phyloP scores from a whole-genome alignment of 2,113 vertebrate genomes.

The Lepidothrix coronata region DNA sequence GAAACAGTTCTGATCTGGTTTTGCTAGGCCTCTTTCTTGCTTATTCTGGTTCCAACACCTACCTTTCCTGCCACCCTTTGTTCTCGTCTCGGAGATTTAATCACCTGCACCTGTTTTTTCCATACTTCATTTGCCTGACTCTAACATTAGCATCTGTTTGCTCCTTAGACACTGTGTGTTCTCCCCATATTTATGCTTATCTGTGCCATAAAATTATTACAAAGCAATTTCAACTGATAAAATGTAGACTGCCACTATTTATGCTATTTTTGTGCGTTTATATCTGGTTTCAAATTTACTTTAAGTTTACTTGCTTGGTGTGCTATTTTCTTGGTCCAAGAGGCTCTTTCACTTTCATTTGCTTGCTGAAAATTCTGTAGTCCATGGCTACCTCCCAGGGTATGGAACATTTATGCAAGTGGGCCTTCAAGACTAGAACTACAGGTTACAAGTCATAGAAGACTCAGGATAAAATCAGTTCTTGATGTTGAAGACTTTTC shows the following conservation, averaged over 20 bases:
- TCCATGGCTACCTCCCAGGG: background rate
- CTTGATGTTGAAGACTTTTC: background rate
- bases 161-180: background rate
- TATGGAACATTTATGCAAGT: background rate
- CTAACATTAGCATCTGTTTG: background rate
- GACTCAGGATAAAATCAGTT: background rate
- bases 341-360: background rate
- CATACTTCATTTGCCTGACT: background rate
- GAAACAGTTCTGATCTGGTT: background rate
- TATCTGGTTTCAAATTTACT: background rate
- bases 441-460: background rate
- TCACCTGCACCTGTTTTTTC: background rate
- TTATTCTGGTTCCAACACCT: background rate
- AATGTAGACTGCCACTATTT: background rate
- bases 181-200: background rate
- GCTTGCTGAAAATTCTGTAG: background rate
- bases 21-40: background rate
- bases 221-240: background rate
- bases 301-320: background rate
- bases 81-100: background rate
- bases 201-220: background rate
- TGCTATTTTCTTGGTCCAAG: background rate
- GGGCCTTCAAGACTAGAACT: background rate
- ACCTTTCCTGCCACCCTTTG: background rate
- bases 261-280: fast-evolving